These are phyloP conservation scores for Caiman crocodilus DNA, from an alignment of 2,797 vertebrate species.

Conservation along the genomic window DNA sequence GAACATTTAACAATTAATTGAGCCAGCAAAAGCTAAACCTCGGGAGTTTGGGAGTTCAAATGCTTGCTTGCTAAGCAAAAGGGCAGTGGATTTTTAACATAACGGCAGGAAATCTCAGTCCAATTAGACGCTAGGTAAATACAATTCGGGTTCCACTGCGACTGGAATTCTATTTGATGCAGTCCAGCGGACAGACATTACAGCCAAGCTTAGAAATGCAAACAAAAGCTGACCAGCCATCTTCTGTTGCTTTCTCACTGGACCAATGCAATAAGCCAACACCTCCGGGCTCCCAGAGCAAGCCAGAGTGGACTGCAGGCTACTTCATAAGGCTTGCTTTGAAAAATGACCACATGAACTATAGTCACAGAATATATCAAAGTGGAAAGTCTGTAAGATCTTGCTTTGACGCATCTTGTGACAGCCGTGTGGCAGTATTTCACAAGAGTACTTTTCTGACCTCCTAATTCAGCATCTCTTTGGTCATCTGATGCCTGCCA, in stretches of 20 bases:
- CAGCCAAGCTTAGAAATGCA: background rate
- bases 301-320: background rate
- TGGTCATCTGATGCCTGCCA: background rate
- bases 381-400: background rate
- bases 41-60: slow-evolving; percentile 51
- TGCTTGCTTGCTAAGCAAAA: slow-evolving; percentile 41
- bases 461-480: background rate
- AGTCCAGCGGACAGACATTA: background rate
- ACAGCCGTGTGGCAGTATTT: background rate
- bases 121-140: slow-evolving; percentile 33
- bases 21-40: slow-evolving; percentile 47
- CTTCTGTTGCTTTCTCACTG: background rate
- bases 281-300: background rate
- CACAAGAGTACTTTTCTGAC: background rate
- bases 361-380: accelerated
- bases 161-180: background rate
- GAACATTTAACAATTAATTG: slow-evolving; percentile 67
- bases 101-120: slow-evolving; percentile 50
- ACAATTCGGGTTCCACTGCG: background rate
- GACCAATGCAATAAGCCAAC: background rate
- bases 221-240: background rate
- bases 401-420: background rate
- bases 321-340: background rate
- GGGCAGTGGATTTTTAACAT: slow-evolving; percentile 23
- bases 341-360: background rate